Conservation (phyloP, 2,797 vertebrate genomes). For the Enoplosus armatus region DNA sequence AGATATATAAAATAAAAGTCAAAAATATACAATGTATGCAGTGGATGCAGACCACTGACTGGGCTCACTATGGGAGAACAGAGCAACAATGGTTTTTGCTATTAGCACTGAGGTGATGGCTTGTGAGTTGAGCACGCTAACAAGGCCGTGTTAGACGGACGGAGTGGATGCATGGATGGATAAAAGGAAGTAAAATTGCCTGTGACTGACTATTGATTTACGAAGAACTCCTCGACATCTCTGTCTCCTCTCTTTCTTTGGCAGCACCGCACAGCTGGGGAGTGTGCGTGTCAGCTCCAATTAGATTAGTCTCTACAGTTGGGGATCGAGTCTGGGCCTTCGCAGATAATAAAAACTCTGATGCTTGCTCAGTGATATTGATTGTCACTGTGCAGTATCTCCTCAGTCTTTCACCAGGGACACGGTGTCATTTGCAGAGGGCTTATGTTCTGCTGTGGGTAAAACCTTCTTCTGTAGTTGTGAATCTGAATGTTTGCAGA, state of each 20-base stretch:
- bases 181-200: constrained; percentile 42
- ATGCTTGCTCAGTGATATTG: constrained; percentile 75
- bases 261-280: constrained; percentile 63
- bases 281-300: constrained; percentile 74
- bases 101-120: constrained; percentile 35
- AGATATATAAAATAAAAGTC: too few relatives aligned
- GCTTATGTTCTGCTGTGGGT: constrained; percentile 45
- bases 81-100: constrained; percentile 18
- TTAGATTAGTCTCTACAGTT: constrained; percentile 74
- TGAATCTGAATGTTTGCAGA: constrained; percentile 35
- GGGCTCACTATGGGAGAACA: constrained; percentile 16
- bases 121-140: constrained; percentile 19
- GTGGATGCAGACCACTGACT: constrained; percentile 13
- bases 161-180: constrained; percentile 37
- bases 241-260: constrained; percentile 63
- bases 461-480: constrained; percentile 22
- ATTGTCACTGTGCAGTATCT: constrained; percentile 59
- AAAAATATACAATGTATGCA: too few relatives aligned
- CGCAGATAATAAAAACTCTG: constrained; percentile 70
- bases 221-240: constrained; percentile 57
- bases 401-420: constrained; percentile 51
- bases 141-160: constrained; percentile 17
- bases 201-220: constrained; percentile 72
- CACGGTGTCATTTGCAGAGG: constrained; percentile 44
- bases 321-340: constrained; percentile 61